Conservation (phyloP, 2,113 vertebrate genomes). For the Sorex araneus region DNA sequence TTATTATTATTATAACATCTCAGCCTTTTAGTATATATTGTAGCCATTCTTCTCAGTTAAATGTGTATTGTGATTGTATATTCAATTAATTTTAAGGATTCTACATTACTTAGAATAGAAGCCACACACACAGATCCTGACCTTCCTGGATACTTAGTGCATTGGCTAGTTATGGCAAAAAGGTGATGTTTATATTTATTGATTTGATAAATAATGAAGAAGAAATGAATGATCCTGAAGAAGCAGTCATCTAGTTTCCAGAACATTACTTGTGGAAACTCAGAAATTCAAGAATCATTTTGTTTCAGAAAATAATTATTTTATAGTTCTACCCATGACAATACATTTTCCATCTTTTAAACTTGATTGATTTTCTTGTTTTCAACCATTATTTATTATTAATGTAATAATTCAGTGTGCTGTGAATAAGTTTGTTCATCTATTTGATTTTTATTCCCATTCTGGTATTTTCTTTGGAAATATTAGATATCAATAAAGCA, state of each 20-base stretch:
- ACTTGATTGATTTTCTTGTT: not conserved
- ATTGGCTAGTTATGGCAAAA: not conserved
- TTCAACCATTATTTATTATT: not conserved
- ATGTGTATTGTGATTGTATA: no score
- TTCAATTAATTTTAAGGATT: not conserved
- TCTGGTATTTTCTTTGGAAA: not conserved
- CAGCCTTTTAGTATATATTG: no score
- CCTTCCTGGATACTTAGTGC: not conserved
- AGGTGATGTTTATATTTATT: no score
- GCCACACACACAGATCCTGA: not conserved
- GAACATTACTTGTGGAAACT: not conserved
- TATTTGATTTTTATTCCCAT: slow-evolving; percentile 1
- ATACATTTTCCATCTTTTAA: not conserved
- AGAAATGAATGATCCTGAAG: not conserved
- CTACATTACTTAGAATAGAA: not conserved
- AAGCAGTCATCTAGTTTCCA: not conserved
- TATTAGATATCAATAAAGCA: not conserved
- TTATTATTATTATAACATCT: not conserved
- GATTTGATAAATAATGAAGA: slow-evolving; percentile 3
- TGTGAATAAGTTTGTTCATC: not conserved
- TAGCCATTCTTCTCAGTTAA: no score
- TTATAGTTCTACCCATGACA: not conserved
- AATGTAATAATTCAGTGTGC: not conserved
- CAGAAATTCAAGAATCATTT: not conserved
- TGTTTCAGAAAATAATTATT: not conserved